Evolutionary conservation across 2,888 invertebrate genomes (phyloP), one percentile per base, ranked within the genome.

Genomic region (Liodrosophila aerea): DNA sequence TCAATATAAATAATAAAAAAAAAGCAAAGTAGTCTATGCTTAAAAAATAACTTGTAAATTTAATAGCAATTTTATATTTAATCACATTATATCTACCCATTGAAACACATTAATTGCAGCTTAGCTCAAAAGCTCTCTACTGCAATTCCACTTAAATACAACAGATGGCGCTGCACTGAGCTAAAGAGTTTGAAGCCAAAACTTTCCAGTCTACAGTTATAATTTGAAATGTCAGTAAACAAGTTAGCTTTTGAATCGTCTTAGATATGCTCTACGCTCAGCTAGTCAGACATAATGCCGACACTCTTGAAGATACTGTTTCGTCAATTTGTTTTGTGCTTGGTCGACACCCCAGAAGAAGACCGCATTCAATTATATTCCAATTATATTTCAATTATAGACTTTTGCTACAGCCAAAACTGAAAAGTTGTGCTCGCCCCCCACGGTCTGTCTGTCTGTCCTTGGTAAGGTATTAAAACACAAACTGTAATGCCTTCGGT

Each of bases 321-420:
- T 8, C 13, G 18, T 0, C 12, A 31, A 44, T 29, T 47, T 54
- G 16, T 40, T 4, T 22, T 27, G 9, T 15, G 31, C 7, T 34
- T 22, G 34, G 36, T 1, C 22, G 31, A 45, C 37, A 36, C 39
- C 30, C 31, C 30, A 37, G 4, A 2, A 39, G 34, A 12, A 41
- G 37, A 36, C 67, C 27, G 57, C 65, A 77, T 70, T 65, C 72
- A 77, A 76, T 77, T 77, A 76, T 72, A 63, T 46, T 63, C 29
- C 64, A 77, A 76, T 76, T 80, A 78, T 68, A 59, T 75, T 77
- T 77, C 81, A 73, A 80, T 78, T 77, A 75, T 68, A 68, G 66
- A 64, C 44, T 51, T 70, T 63, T 49, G 49, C 36, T 29, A 27
- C 29, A 30, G 11, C 34, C 36, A 45, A 45, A 50, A 54, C 37